Percentiles rank a stretch among this genome's conserved stretches.
These are phyloP conservation scores for Nothocercus nigrocapillus DNA, from an alignment of 2,113 vertebrate genomes.

Conservation along the genomic window DNA sequence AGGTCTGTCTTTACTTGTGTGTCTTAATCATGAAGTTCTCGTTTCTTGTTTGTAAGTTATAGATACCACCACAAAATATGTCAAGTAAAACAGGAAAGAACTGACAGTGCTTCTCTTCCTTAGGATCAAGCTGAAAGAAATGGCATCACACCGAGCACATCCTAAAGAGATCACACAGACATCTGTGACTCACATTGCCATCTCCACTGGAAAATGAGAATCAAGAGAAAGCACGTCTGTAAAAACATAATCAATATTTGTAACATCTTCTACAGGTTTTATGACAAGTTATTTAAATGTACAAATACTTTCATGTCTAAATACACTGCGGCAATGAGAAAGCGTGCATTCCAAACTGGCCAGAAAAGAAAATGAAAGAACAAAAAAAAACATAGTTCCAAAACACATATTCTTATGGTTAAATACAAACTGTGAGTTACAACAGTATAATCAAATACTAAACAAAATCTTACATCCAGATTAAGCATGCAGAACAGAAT, in stretches of 20 bases:
- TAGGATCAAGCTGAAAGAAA: not conserved
- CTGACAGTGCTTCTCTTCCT: not conserved
- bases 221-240: not conserved
- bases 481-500: not conserved
- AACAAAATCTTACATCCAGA: not conserved
- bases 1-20: not conserved
- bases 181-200: not conserved
- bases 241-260: conserved; percentile 23
- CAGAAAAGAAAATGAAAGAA: conserved; percentile 8
- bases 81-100: not conserved
- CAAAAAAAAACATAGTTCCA: not conserved
- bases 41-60: not conserved
- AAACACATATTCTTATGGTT: not conserved
- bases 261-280: conserved; percentile 3
- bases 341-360: not conserved
- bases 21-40: not conserved
- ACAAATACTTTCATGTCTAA: conserved; percentile 27
- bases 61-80: not conserved
- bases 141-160: accelerated
- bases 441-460: not conserved
- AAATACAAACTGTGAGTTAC: conserved; percentile 18
- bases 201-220: not conserved
- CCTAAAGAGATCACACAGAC: not conserved
- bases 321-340: not conserved
- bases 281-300: not conserved